phyloP scores from a whole-genome alignment of 2,888 invertebrate species.

The Pterostichus niger region DNA sequence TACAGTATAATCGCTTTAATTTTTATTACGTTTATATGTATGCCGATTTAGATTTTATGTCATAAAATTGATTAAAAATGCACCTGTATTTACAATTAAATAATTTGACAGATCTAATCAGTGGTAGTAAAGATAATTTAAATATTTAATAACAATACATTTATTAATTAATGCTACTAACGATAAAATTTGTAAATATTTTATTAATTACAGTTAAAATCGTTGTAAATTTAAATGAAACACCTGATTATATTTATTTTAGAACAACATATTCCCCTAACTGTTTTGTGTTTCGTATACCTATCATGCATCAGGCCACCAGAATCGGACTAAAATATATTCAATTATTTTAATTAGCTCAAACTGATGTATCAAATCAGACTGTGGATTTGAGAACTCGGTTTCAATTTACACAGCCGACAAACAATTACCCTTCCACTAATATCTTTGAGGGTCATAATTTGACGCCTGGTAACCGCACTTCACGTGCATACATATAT shows the following conservation, averaged over 20 bases:
- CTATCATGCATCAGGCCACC: background rate
- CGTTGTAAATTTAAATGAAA: slow-evolving; percentile 50
- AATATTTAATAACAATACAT: slow-evolving; percentile 58
- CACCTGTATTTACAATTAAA: slow-evolving; percentile 57
- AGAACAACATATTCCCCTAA: slow-evolving; percentile 45
- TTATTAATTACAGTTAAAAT: slow-evolving; percentile 61
- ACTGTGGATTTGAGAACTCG: too few relatives aligned
- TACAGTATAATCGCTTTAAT: background rate
- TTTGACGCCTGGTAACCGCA: too few relatives aligned
- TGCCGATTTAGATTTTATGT: background rate
- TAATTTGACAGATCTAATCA: slow-evolving; percentile 34
- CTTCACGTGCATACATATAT: too few relatives aligned
- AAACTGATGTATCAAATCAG: too few relatives aligned
- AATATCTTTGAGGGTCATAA: too few relatives aligned
- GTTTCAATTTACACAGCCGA: too few relatives aligned
- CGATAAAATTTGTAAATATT: slow-evolving; percentile 60
- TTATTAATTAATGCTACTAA: slow-evolving; percentile 54
- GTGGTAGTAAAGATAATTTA: slow-evolving; percentile 38
- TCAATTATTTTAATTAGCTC: background rate
- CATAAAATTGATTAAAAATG: slow-evolving; percentile 48
- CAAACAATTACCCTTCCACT: too few relatives aligned
- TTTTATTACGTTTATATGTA: background rate
- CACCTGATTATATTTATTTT: slow-evolving; percentile 64
- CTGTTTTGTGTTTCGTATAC: slow-evolving; percentile 35
- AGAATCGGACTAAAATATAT: slow-evolving; percentile 14